Conservation (phyloP, 2,797 vertebrate genomes). For the Ibycter americanus region DNA sequence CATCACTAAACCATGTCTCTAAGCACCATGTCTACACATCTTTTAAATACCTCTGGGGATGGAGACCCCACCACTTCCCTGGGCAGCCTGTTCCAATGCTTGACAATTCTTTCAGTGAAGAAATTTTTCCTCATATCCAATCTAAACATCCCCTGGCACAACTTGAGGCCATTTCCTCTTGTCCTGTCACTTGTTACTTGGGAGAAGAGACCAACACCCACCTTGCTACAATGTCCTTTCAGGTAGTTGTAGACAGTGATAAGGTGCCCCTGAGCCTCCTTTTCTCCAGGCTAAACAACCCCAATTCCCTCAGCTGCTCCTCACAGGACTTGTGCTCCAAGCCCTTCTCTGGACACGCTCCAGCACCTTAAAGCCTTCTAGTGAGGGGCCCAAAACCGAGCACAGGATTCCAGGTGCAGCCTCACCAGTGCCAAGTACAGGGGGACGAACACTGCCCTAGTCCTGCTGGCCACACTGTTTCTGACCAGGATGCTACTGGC, state of each 20-base stretch:
- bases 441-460: no score
- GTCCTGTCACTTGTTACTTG: not conserved
- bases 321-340: not conserved
- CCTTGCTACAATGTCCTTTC: accelerated
- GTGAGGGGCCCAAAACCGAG: not conserved
- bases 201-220: not conserved
- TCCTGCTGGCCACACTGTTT: not conserved
- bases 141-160: not conserved
- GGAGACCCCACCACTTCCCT: not conserved
- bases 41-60: not conserved
- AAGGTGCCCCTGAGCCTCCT: not conserved
- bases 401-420: accelerated
- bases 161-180: not conserved
- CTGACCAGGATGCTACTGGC: not conserved
- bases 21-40: no score
- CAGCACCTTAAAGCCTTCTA: not conserved
- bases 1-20: not conserved
- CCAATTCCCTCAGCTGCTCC: not conserved
- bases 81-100: not conserved
- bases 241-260: not conserved
- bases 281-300: accelerated
- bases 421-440: accelerated
- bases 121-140: not conserved
- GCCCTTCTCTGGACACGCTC: accelerated
- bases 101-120: not conserved